Percentiles rank a stretch among this genome's conserved stretches.
Conservation (phyloP, 2,888 invertebrate genomes). For the Alviniconcha strummeri region DNA sequence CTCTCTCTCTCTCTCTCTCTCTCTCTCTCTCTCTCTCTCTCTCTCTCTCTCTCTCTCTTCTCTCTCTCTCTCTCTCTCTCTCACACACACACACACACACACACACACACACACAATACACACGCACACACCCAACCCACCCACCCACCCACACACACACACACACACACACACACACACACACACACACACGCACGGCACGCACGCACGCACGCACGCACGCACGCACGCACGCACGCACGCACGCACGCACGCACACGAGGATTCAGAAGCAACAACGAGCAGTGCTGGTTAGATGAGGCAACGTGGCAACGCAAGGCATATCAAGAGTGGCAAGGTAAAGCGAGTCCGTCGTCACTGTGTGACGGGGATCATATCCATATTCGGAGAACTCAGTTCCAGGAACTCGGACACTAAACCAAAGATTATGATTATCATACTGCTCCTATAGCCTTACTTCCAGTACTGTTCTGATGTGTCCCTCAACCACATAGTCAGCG, state of each 20-base stretch:
- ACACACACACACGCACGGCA: background rate
- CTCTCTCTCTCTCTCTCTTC: no score
- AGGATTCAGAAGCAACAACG: background rate
- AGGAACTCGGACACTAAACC: no score
- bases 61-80: constrained; percentile 1
- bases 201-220: background rate
- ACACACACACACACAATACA: background rate
- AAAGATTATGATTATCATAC: no score
- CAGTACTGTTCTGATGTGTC: no score
- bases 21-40: background rate
- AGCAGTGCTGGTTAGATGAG: no score
- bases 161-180: constrained; percentile 1
- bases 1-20: background rate
- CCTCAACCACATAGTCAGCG: no score
- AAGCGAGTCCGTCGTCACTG: no score
- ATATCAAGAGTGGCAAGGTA: no score
- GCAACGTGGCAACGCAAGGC: no score
- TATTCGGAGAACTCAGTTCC: no score
- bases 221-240: background rate
- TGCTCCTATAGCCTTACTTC: no score
- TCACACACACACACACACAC: constrained; percentile 13
- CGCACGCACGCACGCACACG: background rate
- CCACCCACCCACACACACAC: background rate
- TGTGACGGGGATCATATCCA: no score
- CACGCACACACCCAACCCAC: background rate